A percentile compares a stretch with the other conserved stretches of the same genome.
Evolutionary conservation across 1,140 invertebrate species (phyloP).

Genomic region (Oncopodura yosiiana): DNA sequence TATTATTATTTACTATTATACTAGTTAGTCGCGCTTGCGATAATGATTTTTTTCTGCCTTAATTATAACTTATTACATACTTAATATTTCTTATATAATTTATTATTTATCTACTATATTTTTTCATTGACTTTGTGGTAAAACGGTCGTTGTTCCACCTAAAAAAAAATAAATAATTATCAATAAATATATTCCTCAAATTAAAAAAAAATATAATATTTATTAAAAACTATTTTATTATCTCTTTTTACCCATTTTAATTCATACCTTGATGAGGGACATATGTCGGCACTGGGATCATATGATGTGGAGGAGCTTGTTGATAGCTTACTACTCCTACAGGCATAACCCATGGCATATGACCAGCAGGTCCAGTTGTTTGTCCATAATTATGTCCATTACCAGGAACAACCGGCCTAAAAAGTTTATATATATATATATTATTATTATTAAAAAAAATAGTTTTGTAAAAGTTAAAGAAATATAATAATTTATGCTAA

Average conservation of each 20-base stretch:
- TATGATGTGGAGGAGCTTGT: slow-evolving; percentile 5
- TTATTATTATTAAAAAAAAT: neutral
- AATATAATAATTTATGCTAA: neutral
- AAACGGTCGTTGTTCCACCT: slow-evolving; percentile 18
- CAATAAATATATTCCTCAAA: neutral
- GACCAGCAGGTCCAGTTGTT: slow-evolving; percentile 18
- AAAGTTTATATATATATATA: neutral
- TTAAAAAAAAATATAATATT: neutral
- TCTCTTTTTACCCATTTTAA: neutral
- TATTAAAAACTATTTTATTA: neutral
- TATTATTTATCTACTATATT: slow-evolving; percentile 17
- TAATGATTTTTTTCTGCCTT: slow-evolving; percentile 5
- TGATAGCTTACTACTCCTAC: slow-evolving; percentile 21
- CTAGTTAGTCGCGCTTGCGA: slow-evolving; percentile 12
- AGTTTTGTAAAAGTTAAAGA: neutral
- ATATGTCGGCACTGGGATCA: neutral
- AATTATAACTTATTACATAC: too few species aligned
- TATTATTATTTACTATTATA: too few species aligned
- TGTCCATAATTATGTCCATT: slow-evolving; percentile 29
- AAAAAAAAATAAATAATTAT: slow-evolving; percentile 11
- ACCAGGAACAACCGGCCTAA: slow-evolving; percentile 17
- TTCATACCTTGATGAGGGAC: slow-evolving; percentile 14
- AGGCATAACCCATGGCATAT: slow-evolving; percentile 21
- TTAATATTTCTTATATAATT: too few species aligned
- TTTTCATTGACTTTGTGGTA: slow-evolving; percentile 28